Base-by-base conservation (phyloP, 2,888 invertebrate genomes). In the Sphinx pinastri region DNA sequence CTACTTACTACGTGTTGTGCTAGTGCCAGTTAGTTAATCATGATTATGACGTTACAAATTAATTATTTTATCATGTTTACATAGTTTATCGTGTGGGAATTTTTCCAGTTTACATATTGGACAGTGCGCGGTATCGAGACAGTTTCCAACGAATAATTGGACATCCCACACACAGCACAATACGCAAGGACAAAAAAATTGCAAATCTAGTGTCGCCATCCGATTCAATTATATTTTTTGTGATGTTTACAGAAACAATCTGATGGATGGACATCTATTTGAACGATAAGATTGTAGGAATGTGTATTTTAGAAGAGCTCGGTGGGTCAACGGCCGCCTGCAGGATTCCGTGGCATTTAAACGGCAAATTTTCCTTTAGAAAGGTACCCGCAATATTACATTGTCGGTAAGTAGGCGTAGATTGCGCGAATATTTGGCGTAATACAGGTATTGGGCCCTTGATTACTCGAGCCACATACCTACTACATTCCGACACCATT, bases 41-140 rank as follows among this genome's bases (percentile, higher is more conserved):
- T 83, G 84, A 87, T 90, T 88, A 90, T 87, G 87, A 85, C 80
- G 86, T 84, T 83, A 87, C 89, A 88, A 88, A 88, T 84, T 88
- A 85, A 89, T 90, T 87, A 89, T 88, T 87, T 87, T 86, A 87
- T 87, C 86, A 84, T 79, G 82, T 86, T 88, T 85, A 83, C 78
- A 79, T 77, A 75, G 80, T 75, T 77, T 80, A 75, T 77, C 77
- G 77, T 73, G 76, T 71, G 68, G 51, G 68, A 58, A 25, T 45
- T 68, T 58, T 68, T 59, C 38, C 38, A 38, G 57, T 45, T 60
- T 47, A 47, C 16, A 12, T 45, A 12, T 60, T 47, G 16, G 60
- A 60, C 60, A 5, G 16, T 11, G 11, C 60, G 16, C 45, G 60
- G 1, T 11, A 60, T n/a, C 45, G 4, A 16, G n/a, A 6, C 60